These are phyloP conservation scores for Tholera decimalis DNA, from an alignment of 2,888 invertebrate species.

Conservation along the genomic window DNA sequence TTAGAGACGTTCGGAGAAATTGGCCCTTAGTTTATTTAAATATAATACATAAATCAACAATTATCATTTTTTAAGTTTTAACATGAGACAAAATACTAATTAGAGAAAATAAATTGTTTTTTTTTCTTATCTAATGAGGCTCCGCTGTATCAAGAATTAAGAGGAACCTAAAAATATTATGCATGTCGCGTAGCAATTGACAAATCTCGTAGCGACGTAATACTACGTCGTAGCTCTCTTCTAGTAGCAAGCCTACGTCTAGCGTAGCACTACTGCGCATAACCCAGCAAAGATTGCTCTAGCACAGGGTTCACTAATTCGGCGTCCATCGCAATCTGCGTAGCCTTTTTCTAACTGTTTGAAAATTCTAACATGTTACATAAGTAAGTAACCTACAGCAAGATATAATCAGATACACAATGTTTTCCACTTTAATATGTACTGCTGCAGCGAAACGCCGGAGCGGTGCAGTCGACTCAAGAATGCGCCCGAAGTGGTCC, in stretches of 20 bases:
- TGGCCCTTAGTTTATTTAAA: too few relatives aligned
- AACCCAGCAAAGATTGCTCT: constrained; percentile 3
- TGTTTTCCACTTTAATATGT: constrained; percentile 64
- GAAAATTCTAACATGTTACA: constrained; percentile 1
- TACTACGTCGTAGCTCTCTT: background rate
- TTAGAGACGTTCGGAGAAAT: too few relatives aligned
- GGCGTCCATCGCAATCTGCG: too few relatives aligned
- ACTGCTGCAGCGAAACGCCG: constrained; percentile 26
- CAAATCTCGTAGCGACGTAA: background rate
- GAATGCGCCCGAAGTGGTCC: constrained; percentile 66
- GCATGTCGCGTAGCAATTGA: background rate
- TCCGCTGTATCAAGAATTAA: background rate
- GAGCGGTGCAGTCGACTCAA: constrained; percentile 51
- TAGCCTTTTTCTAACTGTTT: too few relatives aligned
- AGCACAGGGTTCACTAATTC: background rate
- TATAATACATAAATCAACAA: too few relatives aligned
- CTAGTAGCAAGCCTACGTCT: constrained; percentile 18
- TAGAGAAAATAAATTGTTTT: too few relatives aligned
- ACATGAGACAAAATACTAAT: too few relatives aligned
- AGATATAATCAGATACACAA: constrained; percentile 56
- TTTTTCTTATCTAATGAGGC: background rate
- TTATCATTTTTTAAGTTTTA: too few relatives aligned
- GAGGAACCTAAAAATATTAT: background rate
- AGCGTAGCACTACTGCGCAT: constrained; percentile 7
- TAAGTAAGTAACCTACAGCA: constrained; percentile 35